A percentile compares a stretch with the other conserved stretches of the same genome.
Conservation (phyloP, 2,797 vertebrate genomes). For the Crocidura indochinensis region DNA sequence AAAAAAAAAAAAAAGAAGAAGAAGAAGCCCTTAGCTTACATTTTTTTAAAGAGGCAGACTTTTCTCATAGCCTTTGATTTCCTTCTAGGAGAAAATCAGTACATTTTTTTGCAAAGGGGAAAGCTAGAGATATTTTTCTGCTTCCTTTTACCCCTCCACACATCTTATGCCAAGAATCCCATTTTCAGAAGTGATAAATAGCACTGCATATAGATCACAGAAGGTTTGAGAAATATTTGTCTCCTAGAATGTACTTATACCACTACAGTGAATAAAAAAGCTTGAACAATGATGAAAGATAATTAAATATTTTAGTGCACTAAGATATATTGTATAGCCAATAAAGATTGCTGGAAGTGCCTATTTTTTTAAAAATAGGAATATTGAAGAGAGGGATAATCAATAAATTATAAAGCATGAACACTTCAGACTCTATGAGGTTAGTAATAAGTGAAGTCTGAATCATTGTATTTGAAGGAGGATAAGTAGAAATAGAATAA, state of each 20-base stretch:
- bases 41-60: conserved; percentile 89
- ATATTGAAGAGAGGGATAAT: conserved; percentile 54
- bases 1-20: conserved; percentile 61
- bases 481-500: conserved; percentile 21
- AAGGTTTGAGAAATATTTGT: conserved; percentile 67
- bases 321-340: conserved; percentile 60
- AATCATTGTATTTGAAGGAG: background rate
- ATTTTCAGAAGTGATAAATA: conserved; percentile 74
- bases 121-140: conserved; percentile 78
- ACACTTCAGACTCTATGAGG: conserved; percentile 18
- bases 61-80: conserved; percentile 90
- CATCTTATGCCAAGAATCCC: conserved; percentile 20
- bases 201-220: background rate
- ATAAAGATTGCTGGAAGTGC: conserved; percentile 57
- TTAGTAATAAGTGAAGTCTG: background rate
- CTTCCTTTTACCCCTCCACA: conserved; percentile 66
- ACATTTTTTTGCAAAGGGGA: conserved; percentile 83
- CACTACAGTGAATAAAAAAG: conserved; percentile 33
- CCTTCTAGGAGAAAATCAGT: conserved; percentile 89
- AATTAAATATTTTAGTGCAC: conserved; percentile 74
- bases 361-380: conserved; percentile 61
- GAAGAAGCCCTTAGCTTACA: conserved; percentile 83
- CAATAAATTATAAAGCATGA: background rate
- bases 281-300: conserved; percentile 72
- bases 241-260: conserved; percentile 37